Conservation (phyloP, 2,888 invertebrate species). For the Magallana nippona region DNA sequence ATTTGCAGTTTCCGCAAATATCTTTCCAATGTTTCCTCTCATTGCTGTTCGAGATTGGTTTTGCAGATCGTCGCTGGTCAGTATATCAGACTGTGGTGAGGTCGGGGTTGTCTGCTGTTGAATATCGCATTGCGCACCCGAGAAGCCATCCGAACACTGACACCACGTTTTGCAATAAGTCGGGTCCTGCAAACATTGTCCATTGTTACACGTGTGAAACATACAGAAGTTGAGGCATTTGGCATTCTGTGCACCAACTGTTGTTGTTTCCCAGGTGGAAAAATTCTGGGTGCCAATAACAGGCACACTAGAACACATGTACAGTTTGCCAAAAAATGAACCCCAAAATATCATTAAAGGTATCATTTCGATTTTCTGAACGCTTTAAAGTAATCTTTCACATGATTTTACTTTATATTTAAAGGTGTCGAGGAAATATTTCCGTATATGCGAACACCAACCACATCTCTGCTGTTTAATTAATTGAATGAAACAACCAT, state of each 20-base stretch:
- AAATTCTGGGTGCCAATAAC: background rate
- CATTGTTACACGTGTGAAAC: constrained; percentile 45
- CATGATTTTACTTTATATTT: constrained; percentile 7
- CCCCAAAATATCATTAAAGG: background rate
- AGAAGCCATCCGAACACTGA: constrained; percentile 54
- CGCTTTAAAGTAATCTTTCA: background rate
- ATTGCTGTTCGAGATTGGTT: background rate
- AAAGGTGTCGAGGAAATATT: constrained; percentile 20
- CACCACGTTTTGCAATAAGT: constrained; percentile 56
- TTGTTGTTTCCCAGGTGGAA: background rate
- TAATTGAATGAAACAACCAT: constrained; percentile 21
- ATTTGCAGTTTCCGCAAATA: constrained; percentile 20
- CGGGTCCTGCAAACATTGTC: constrained; percentile 56
- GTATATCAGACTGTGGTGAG: background rate
- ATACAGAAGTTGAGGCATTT: constrained; percentile 47
- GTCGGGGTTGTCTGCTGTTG: background rate
- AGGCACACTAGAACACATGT: background rate
- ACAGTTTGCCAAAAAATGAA: background rate
- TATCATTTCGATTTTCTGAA: background rate
- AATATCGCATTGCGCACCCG: constrained; percentile 50
- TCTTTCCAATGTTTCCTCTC: background rate
- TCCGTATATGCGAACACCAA: constrained; percentile 29
- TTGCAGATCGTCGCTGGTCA: background rate
- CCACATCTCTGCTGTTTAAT: constrained; percentile 23
- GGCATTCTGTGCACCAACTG: background rate